phyloP scores from a whole-genome alignment of 2,113 vertebrate genomes.

The Austrofundulus limnaeus region DNA sequence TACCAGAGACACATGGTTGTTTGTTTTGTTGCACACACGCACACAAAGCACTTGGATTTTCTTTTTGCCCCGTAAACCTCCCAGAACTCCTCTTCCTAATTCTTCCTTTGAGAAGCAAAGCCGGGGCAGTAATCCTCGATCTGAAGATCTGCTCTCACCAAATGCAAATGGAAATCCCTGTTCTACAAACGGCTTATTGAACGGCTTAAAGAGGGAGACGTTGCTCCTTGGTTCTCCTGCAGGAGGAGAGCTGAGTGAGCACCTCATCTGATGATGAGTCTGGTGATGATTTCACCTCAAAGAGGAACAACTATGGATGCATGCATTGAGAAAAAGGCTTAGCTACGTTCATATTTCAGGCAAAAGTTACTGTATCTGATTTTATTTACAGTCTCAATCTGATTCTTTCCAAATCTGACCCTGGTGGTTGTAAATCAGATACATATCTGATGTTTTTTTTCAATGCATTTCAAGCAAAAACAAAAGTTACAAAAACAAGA shows the following conservation, averaged over 20 bases:
- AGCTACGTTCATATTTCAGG: no score
- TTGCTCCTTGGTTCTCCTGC: constrained; percentile 10
- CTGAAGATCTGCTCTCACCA: constrained; percentile 40
- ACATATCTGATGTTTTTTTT: no score
- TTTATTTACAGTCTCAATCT: no score
- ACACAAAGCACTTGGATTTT: constrained; percentile 11
- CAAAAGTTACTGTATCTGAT: no score
- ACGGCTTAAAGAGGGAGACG: constrained; percentile 19
- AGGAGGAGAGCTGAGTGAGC: not conserved
- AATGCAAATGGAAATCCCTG: constrained; percentile 58
- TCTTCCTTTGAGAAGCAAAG: constrained; percentile 44
- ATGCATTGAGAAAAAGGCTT: no score
- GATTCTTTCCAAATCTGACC: no score
- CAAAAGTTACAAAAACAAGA: no score
- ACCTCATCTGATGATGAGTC: not conserved
- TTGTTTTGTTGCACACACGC: no score
- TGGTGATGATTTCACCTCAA: not conserved
- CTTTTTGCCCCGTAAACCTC: constrained; percentile 40
- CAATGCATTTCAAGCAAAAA: no score
- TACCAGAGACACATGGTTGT: not conserved
- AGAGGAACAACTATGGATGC: not conserved
- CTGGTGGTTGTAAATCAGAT: no score
- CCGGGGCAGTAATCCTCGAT: constrained; percentile 42
- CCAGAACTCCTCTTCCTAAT: constrained; percentile 38
- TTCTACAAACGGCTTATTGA: constrained; percentile 52